These are phyloP conservation scores for Cotesia typhae DNA, from an alignment of 1,140 invertebrate genomes.

Conservation along the genomic window DNA sequence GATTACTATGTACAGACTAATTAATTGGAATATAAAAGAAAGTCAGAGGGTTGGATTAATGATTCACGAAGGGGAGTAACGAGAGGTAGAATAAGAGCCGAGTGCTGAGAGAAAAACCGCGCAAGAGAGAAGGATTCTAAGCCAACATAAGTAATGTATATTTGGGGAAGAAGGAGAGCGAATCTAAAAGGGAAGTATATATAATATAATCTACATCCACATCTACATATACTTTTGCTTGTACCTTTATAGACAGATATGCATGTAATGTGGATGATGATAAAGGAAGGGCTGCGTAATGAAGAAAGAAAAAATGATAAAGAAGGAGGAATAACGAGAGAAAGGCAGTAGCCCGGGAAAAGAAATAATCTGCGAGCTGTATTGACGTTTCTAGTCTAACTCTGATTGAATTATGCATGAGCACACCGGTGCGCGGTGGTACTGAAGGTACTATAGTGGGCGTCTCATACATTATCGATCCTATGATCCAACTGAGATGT, in stretches of 20 bases:
- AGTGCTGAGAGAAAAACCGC: constrained; percentile 27
- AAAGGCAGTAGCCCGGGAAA: constrained; percentile 64
- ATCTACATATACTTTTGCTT: constrained; percentile 12
- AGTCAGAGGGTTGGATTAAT: constrained; percentile 45
- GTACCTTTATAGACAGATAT: constrained; percentile 1
- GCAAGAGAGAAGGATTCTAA: constrained; percentile 19
- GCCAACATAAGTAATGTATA: no score
- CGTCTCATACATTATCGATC: constrained; percentile 41
- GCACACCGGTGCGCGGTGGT: constrained; percentile 60
- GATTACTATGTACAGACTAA: constrained; percentile 63
- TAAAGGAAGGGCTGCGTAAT: constrained; percentile 20
- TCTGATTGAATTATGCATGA: constrained; percentile 69
- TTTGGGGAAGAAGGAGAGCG: constrained; percentile 45
- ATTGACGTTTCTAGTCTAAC: constrained; percentile 68
- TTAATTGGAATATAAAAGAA: constrained; percentile 67
- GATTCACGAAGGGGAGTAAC: constrained; percentile 38
- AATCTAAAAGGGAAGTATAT: no score
- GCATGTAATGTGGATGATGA: constrained; percentile 17
- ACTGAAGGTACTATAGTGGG: constrained; percentile 19
- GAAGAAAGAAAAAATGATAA: constrained; percentile 36
- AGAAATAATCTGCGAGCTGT: constrained; percentile 68
- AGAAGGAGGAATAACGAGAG: constrained; percentile 39
- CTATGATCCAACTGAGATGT: constrained; percentile 34
- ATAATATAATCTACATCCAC: constrained; percentile 5
- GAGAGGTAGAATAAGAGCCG: neutral